Conservation (phyloP, 2,888 invertebrate species). For the Caenorhabditis sp. region DNA sequence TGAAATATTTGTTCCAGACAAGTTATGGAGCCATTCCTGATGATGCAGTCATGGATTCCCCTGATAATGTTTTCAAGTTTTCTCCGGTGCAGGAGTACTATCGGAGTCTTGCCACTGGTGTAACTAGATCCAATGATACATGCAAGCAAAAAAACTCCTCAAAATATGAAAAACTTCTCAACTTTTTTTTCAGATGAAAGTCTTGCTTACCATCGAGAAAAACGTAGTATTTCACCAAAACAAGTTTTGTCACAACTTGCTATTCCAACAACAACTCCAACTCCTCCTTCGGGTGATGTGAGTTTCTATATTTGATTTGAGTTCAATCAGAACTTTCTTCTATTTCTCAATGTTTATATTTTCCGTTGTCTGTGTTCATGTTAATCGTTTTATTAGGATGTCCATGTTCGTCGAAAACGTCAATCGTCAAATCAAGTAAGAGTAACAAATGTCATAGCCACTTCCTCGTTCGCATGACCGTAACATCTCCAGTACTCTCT, state of each 20-base stretch:
- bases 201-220: constrained; percentile 8
- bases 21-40: background rate
- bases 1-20: background rate
- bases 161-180: background rate
- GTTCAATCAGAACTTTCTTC: too few relatives aligned
- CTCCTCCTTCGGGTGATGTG: constrained; percentile 21
- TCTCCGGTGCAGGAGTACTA: constrained; percentile 12
- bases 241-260: constrained; percentile 14
- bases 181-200: background rate
- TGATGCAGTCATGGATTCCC: background rate
- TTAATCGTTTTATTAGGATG: background rate
- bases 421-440: constrained; percentile 27
- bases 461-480: too few relatives aligned
- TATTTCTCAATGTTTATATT: too few relatives aligned
- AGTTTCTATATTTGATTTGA: too few relatives aligned
- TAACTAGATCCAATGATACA: constrained; percentile 11
- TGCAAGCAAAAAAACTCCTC: background rate
- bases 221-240: constrained; percentile 10
- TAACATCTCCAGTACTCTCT: background rate
- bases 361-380: background rate
- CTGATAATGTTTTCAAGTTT: constrained; percentile 15
- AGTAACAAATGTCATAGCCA: background rate
- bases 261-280: constrained; percentile 8
- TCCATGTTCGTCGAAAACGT: constrained; percentile 5
- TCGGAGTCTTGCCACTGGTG: constrained; percentile 26